Evolutionary conservation across 2,888 invertebrate species (phyloP), one percentile per base, ranked within the genome.

Genomic region (Schrankia costaestrigalis): DNA sequence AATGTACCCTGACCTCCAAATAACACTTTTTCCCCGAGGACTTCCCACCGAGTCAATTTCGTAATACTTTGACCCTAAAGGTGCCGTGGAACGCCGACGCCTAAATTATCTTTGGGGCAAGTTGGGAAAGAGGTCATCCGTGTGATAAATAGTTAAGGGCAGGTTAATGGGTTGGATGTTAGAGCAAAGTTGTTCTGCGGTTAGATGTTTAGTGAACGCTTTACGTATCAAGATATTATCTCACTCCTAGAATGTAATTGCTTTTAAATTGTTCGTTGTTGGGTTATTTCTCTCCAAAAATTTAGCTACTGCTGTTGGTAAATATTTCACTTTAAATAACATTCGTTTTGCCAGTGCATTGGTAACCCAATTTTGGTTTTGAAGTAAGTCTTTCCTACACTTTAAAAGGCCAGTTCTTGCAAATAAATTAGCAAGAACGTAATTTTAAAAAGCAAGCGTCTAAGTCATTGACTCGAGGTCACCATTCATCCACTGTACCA

Each of bases 51-150:
- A 72, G 73, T 73, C 76, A 74, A 77, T 77, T 79, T 70, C 62
- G 67, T 61, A 70, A 70, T 71, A 73, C 72, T 74, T 64, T 70
- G 71, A 71, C 76, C 77, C 69, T 71, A 66, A 71, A 70, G 62
- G 65, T 61, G 58, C 52, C 58, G 53, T 48, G 63, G 56, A 58
- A 63, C 63, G 56, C 54, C 54, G n/a, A n/a, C n/a, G 68, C 71
- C 66, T 69, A 74, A 78, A 80, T 78, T 77, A 77, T 77, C 71
- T 77, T 66, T 60, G 71, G 72, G 71, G 75, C 71, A 69, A 70
- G 66, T 71, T 58, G 54, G n/a, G 61, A 63, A 72, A 62, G 67
- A 74, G 78, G 75, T 76, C 78, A 70, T 67, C 55, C 56, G 56
- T 54, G 63, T 68, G 66, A 68, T 72, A 66, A 78, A 80, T 77